Evolutionary conservation across 2,888 invertebrate genomes (phyloP).

Genomic region (Mechanitis mazaeus): DNA sequence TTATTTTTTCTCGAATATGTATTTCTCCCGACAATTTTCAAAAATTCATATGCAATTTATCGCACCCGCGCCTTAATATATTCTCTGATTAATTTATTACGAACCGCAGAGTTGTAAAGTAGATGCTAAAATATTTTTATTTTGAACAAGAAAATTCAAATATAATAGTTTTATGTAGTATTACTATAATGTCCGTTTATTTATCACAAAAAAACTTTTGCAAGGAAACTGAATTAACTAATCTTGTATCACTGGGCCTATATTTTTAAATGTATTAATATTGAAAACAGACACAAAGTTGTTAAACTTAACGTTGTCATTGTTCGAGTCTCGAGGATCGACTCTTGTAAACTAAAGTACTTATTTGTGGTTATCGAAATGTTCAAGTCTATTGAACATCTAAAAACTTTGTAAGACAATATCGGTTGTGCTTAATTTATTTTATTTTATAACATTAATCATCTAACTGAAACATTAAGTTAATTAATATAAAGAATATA

Average conservation of each 20-base stretch:
- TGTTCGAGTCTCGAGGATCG: slow-evolving; percentile 42
- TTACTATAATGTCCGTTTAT: too few relatives aligned
- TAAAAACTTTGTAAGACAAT: too few relatives aligned
- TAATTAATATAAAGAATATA: too few relatives aligned
- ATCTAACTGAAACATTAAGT: too few relatives aligned
- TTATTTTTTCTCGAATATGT: too few relatives aligned
- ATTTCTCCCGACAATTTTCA: too few relatives aligned
- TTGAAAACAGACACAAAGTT: slow-evolving; percentile 44
- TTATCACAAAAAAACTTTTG: too few relatives aligned
- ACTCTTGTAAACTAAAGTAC: slow-evolving; percentile 54
- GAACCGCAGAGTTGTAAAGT: slow-evolving; percentile 54
- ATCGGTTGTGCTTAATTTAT: too few relatives aligned
- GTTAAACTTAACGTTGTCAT: slow-evolving; percentile 55
- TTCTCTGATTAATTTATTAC: slow-evolving; percentile 62
- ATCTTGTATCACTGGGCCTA: too few relatives aligned
- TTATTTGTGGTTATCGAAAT: slow-evolving; percentile 57
- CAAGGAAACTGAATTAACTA: too few relatives aligned
- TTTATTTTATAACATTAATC: too few relatives aligned
- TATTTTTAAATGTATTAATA: too few relatives aligned
- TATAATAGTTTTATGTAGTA: background rate
- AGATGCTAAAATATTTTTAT: slow-evolving; percentile 35
- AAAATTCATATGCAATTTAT: slow-evolving; percentile 49
- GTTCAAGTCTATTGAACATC: slow-evolving; percentile 23
- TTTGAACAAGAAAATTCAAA: background rate
- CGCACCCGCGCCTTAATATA: slow-evolving; percentile 53